phyloP scores from a whole-genome alignment of 2,888 invertebrate species.

The Chalcis sispes region DNA sequence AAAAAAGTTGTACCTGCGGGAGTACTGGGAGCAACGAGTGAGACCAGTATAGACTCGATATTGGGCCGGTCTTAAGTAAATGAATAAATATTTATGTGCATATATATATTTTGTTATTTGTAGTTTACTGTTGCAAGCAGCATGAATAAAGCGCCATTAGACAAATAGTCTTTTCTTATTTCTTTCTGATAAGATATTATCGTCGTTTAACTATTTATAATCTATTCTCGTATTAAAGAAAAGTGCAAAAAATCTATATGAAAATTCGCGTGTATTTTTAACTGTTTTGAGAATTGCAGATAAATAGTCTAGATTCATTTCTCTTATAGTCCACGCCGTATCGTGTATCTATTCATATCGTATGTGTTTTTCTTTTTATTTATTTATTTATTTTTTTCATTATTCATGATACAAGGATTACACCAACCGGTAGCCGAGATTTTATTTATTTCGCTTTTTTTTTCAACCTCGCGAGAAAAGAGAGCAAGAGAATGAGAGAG shows the following conservation, averaged over 20 bases:
- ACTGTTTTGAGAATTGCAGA: no score
- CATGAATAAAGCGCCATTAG: constrained; percentile 28
- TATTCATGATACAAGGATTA: no score
- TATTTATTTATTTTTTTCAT: not conserved
- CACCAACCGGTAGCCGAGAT: no score
- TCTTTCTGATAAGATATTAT: not conserved
- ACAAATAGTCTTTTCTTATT: constrained; percentile 28
- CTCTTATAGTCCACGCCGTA: no score
- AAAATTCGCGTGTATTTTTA: no score
- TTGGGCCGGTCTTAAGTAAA: constrained; percentile 8
- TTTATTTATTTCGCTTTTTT: no score
- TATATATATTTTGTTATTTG: no score
- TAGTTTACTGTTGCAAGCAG: constrained; percentile 19
- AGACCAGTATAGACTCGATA: not conserved
- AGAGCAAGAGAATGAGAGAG: constrained; percentile 12
- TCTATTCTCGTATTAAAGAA: not conserved
- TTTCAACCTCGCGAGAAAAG: not conserved
- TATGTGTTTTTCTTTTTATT: no score
- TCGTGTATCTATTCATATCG: no score
- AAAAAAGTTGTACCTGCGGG: constrained; percentile 40
- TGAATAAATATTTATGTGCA: constrained; percentile 18
- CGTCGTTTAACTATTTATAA: no score
- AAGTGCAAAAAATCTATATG: not conserved
- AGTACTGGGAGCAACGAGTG: not conserved
- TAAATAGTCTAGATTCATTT: no score